These are phyloP conservation scores for Lasioglossum baleicum DNA, from an alignment of 1,140 invertebrate species.

Conservation along the genomic window DNA sequence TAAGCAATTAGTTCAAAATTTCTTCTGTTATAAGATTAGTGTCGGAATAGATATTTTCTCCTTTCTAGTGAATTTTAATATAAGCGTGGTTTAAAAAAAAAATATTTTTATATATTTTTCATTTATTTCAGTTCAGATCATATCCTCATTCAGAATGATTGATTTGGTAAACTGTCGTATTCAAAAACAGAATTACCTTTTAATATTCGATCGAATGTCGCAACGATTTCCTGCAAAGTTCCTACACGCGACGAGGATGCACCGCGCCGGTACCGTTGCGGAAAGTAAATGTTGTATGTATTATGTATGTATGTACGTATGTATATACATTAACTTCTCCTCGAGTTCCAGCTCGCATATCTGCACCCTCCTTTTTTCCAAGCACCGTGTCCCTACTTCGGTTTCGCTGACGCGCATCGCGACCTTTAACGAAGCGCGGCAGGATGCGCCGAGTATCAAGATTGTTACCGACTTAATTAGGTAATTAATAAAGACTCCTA, in stretches of 20 bases:
- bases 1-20: no score
- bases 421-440: constrained; percentile 64
- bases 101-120: no score
- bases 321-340: constrained; percentile 38
- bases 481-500: constrained; percentile 73
- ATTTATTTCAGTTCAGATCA: no score
- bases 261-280: constrained; percentile 11
- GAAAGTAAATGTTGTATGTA: constrained; percentile 39
- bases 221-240: constrained; percentile 35
- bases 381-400: constrained; percentile 32
- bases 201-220: constrained; percentile 23
- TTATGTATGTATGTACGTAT: background rate
- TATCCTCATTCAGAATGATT: no score
- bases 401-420: constrained; percentile 54
- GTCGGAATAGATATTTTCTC: no score
- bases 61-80: no score
- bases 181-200: background rate
- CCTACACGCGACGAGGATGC: constrained; percentile 37
- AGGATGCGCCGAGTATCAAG: constrained; percentile 69
- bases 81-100: no score
- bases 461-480: constrained; percentile 70
- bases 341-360: constrained; percentile 41
- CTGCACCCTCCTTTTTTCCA: constrained; percentile 42
- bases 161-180: no score
- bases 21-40: no score